A percentile compares a stretch with the other conserved stretches of the same genome.
phyloP scores from a whole-genome alignment of 2,113 vertebrate genomes.

The Heterocephalus glaber region DNA sequence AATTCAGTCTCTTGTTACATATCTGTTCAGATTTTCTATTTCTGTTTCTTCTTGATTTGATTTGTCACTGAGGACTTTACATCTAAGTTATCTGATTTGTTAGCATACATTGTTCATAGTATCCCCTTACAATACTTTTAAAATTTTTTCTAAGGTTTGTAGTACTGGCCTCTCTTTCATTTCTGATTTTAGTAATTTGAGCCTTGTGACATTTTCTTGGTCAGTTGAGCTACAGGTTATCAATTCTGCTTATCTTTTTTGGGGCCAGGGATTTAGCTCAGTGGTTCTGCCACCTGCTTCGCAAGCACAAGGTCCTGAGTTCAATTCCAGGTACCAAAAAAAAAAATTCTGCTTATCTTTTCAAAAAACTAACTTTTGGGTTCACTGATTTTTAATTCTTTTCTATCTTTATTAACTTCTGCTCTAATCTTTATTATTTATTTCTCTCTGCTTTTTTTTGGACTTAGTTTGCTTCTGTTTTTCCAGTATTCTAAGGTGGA shows the following conservation, averaged over 20 bases:
- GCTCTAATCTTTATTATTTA: constrained; percentile 8
- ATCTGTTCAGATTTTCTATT: neutral
- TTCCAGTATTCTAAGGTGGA: constrained; percentile 28
- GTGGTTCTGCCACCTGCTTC: too few relatives aligned
- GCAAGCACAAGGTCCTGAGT: too few relatives aligned
- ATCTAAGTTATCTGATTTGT: neutral
- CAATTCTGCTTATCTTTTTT: neutral
- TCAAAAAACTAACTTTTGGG: constrained; percentile 4
- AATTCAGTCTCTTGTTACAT: neutral
- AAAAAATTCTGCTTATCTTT: neutral
- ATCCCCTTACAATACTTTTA: neutral
- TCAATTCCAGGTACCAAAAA: too few relatives aligned
- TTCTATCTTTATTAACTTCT: neutral
- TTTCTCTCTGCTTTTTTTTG: constrained; percentile 31
- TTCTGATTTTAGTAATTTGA: neutral
- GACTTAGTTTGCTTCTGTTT: constrained; percentile 29
- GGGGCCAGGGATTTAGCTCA: too few relatives aligned
- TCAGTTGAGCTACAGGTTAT: neutral
- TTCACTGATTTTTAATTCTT: neutral
- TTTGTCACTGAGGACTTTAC: neutral
- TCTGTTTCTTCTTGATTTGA: neutral
- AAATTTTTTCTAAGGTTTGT: constrained; percentile 6
- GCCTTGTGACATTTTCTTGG: neutral
- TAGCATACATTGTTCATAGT: neutral
- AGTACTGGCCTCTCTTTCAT: neutral